These are phyloP conservation scores for Dynastes hyllus DNA, from an alignment of 2,888 invertebrate genomes.

Conservation along the genomic window DNA sequence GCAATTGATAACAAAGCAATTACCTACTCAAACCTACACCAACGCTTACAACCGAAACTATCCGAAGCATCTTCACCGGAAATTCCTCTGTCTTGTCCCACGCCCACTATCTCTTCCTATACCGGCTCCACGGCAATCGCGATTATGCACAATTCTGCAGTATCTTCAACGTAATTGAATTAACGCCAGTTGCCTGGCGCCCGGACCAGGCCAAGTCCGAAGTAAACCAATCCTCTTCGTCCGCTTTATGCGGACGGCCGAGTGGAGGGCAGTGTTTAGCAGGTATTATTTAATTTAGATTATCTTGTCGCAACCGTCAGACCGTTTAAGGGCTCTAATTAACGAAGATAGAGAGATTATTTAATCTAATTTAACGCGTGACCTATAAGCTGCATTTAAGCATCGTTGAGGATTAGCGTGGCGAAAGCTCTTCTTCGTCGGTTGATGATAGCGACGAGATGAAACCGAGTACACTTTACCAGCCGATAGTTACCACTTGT, in stretches of 20 bases:
- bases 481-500: no score
- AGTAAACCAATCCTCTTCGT: conserved; percentile 18
- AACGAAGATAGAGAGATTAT: conserved; percentile 67
- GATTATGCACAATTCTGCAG: conserved; percentile 37
- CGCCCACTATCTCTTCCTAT: neutral
- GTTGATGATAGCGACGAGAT: neutral
- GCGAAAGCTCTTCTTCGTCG: neutral
- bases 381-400: conserved; percentile 65
- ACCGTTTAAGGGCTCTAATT: conserved; percentile 66
- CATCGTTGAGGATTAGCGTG: conserved; percentile 61
- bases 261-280: conserved; percentile 58
- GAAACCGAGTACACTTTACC: no score
- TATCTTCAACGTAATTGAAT: conserved; percentile 38
- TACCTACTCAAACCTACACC: neutral
- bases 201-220: neutral
- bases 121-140: neutral
- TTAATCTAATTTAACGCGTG: conserved; percentile 68
- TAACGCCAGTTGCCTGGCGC: conserved; percentile 8
- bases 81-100: neutral
- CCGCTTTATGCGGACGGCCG: conserved; percentile 5
- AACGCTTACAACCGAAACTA: neutral
- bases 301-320: conserved; percentile 63
- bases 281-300: conserved; percentile 69
- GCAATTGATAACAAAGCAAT: neutral
- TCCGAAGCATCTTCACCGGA: neutral